These are phyloP conservation scores for Psilanteris sp. DNA, from an alignment of 1,140 invertebrate genomes.

Conservation along the genomic window DNA sequence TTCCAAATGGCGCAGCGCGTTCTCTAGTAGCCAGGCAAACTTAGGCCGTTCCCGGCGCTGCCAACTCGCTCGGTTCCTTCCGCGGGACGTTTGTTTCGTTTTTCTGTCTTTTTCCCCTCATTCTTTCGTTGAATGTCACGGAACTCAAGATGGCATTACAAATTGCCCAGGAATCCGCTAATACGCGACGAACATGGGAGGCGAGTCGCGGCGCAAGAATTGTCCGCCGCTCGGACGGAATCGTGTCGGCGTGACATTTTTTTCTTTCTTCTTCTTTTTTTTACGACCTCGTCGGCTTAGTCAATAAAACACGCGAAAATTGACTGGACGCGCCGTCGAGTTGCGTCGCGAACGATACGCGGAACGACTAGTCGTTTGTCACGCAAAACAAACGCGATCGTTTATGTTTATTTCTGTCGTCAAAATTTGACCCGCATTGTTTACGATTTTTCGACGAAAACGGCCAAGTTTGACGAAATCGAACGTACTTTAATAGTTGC, in stretches of 20 bases:
- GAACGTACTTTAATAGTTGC: too few relatives aligned
- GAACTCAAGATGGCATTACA: slow-evolving; percentile 70
- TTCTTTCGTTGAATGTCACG: slow-evolving; percentile 54
- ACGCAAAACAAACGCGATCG: too few relatives aligned
- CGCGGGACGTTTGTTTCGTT: slow-evolving; percentile 47
- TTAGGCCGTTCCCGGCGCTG: slow-evolving; percentile 40
- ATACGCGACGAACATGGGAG: slow-evolving; percentile 65
- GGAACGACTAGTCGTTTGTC: too few relatives aligned
- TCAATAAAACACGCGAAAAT: slow-evolving; percentile 31
- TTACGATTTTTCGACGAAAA: too few relatives aligned
- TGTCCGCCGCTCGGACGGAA: slow-evolving; percentile 11
- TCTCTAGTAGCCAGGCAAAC: slow-evolving; percentile 39
- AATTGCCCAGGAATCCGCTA: slow-evolving; percentile 69
- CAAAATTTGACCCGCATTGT: too few relatives aligned
- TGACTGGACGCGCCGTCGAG: not conserved
- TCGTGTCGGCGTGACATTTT: slow-evolving; percentile 33
- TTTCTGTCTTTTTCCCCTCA: too few relatives aligned
- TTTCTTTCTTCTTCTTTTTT: too few relatives aligned
- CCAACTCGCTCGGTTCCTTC: slow-evolving; percentile 55
- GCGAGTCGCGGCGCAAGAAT: slow-evolving; percentile 47
- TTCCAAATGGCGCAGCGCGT: slow-evolving; percentile 36
- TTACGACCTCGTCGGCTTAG: slow-evolving; percentile 25
- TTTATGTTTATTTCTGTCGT: too few relatives aligned
- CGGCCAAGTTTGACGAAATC: too few relatives aligned
- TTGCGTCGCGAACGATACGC: not conserved